These are phyloP conservation scores for Pimephales promelas DNA, from an alignment of 2,113 vertebrate species.

Conservation along the genomic window DNA sequence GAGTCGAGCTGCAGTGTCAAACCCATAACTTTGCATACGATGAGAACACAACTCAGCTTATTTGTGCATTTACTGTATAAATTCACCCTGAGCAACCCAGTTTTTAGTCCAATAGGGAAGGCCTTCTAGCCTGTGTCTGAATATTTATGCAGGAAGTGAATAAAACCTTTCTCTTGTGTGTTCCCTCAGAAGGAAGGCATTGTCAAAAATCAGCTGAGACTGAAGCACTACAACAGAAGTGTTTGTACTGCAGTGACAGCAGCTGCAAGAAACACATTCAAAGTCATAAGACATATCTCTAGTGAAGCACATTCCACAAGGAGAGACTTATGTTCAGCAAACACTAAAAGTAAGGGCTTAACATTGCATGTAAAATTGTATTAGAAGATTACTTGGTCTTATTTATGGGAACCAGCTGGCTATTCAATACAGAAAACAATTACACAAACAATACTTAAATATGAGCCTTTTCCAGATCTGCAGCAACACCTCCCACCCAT, in stretches of 20 bases:
- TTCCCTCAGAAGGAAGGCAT: slow-evolving; percentile 44
- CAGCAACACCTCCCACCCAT: neutral
- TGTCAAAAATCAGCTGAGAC: slow-evolving; percentile 45
- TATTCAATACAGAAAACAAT: neutral
- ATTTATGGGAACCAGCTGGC: neutral
- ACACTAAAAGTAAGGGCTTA: neutral
- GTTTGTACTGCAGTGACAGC: slow-evolving; percentile 39
- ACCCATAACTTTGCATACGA: neutral
- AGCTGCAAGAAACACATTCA: slow-evolving; percentile 12
- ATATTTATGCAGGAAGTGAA: slow-evolving; percentile 1
- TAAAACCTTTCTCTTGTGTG: slow-evolving; percentile 30
- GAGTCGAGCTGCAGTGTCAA: neutral
- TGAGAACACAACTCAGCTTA: neutral
- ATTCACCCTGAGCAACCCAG: neutral
- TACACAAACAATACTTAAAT: neutral
- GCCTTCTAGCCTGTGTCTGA: neutral
- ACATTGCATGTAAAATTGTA: slow-evolving; percentile 5
- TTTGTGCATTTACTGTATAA: neutral
- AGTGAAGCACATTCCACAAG: slow-evolving; percentile 19
- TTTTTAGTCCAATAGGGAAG: slow-evolving; percentile 3
- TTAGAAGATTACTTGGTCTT: neutral
- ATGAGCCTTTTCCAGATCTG: neutral
- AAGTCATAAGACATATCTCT: slow-evolving; percentile 41
- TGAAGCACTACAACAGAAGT: slow-evolving; percentile 27
- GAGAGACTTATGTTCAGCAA: slow-evolving; percentile 14